Evolutionary conservation across 2,113 vertebrate species (phyloP).

Genomic region (Aegotheles bennettii): DNA sequence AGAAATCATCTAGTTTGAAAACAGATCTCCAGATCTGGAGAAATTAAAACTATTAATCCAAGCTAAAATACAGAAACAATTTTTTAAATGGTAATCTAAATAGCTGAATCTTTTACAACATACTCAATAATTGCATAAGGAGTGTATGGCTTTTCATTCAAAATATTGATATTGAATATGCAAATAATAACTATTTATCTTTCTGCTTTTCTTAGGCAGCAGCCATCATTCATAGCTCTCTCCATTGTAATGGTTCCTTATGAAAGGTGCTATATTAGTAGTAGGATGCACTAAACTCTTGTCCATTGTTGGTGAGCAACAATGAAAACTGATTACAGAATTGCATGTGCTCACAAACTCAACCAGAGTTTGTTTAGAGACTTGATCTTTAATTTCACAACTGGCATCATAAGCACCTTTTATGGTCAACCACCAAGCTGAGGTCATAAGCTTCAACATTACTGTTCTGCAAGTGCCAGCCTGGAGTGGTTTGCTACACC

Average conservation of each 20-base stretch:
- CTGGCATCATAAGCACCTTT: not conserved
- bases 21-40: not conserved
- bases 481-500: not conserved
- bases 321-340: not conserved
- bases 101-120: not conserved
- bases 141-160: not conserved
- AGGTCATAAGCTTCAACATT: not conserved
- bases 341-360: not conserved
- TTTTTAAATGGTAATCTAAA: not conserved
- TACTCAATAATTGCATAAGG: not conserved
- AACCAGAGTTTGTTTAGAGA: not conserved
- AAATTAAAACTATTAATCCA: not conserved
- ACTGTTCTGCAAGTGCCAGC: not conserved
- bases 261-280: not conserved
- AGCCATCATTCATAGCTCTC: not conserved
- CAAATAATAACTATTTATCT: not conserved
- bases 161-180: not conserved
- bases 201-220: not conserved
- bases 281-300: not conserved
- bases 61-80: not conserved
- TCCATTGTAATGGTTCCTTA: not conserved
- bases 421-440: not conserved
- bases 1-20: not conserved
- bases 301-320: not conserved
- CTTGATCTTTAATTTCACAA: not conserved